Conservation (phyloP, 2,797 vertebrate species). For the Bufotes viridis region DNA sequence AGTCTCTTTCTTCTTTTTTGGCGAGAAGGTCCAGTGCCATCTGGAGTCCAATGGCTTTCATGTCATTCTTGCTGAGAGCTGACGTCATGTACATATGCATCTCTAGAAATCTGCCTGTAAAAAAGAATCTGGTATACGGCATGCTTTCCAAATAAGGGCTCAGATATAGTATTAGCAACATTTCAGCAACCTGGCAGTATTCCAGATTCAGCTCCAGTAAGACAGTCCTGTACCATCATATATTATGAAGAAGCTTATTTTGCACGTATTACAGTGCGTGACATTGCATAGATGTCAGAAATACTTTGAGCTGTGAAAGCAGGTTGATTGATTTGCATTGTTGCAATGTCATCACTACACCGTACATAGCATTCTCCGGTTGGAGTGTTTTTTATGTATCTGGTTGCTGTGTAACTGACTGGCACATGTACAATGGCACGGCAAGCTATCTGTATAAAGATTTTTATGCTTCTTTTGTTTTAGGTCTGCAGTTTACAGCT, state of each 20-base stretch:
- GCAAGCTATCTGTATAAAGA: background rate
- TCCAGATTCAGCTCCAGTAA: background rate
- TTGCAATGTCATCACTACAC: background rate
- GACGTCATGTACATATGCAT: conserved; percentile 93
- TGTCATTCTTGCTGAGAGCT: conserved; percentile 84
- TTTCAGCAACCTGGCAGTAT: background rate
- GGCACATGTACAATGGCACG: conserved; percentile 3
- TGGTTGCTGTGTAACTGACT: conserved; percentile 15
- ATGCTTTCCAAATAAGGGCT: background rate
- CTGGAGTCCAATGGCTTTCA: conserved; percentile 90
- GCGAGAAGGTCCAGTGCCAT: conserved; percentile 90
- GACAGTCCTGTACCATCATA: background rate
- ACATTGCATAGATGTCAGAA: background rate
- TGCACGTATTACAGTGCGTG: background rate
- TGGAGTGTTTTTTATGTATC: background rate
- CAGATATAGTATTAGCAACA: background rate
- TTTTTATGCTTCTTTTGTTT: conserved; percentile 11
- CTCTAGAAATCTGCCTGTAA: conserved; percentile 85
- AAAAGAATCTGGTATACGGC: background rate
- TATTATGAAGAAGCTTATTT: background rate
- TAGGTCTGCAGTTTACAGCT: background rate
- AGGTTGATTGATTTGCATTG: conserved; percentile 8
- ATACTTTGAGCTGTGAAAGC: background rate
- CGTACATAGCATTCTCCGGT: background rate
- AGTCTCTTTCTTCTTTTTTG: conserved; percentile 84